Base-by-base conservation (phyloP, 1,140 invertebrate species). In the Drosophila baimaii region DNA sequence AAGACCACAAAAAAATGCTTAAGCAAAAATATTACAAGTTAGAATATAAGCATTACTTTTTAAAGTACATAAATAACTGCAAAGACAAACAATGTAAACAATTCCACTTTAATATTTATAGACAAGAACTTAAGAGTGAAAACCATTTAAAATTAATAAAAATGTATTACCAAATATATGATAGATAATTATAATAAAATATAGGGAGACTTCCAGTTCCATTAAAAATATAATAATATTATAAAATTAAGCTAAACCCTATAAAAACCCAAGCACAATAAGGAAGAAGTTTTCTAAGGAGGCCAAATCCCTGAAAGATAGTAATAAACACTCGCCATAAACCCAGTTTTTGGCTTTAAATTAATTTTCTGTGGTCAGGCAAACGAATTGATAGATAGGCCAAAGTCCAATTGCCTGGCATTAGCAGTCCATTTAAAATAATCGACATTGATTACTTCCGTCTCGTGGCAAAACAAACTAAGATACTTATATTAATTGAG, bases 391-490 rank as follows among this genome's bases (percentile, higher is more conserved):
- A 71, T 49, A 33, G 35, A 43, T 29, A 27, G 31, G 25, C 23
- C 65, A 33, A 58, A 35, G 51, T 71, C 54, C 68, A 71, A 71
- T 49, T 56, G 55, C 33, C 65, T 68, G 52, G 65, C 51, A 76
- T 76, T 76, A 76, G 47, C 56, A 73, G 56, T 25, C 70, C 59
- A 73, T 73, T 73, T 61, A 73, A 61, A 72, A 61, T 73, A 72
- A 73, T 76, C 62, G 64, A 15, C 72, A 49, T 47, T 76, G 63
- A 76, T 76, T 76, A 76, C 73, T 76, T 76, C 72, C 73, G 44
- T 76, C 51, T 71, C 19, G 65, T 21, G 35, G 63, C 39, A 47
- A 58, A 73, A 72, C 46, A 73, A 72, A 73, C 49, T 55, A 64
- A 75, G n/a, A 56, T 65, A 65, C 37, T 75, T 51, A 64, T 73